Base-by-base conservation (phyloP, 2,888 invertebrate species). In the Orthosia gracilis region DNA sequence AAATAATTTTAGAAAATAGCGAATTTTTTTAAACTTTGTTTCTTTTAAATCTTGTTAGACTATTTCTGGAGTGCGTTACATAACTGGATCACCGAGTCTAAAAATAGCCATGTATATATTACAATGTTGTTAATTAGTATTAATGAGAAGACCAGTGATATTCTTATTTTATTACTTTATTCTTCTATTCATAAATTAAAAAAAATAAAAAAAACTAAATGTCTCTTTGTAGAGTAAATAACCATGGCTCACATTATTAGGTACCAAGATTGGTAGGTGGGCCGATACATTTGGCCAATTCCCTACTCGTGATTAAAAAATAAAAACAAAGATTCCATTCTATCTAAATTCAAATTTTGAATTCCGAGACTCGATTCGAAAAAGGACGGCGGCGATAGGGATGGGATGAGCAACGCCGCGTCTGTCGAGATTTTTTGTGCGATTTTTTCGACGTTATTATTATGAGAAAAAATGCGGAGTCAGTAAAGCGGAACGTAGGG, bases 381-480 rank as follows among this genome's bases (percentile, higher is more conserved):
- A 93, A 93, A 92, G 91, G 90, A 92, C 91, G 88, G 88, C 86
- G 85, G 84, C 90, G 91, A 90, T 95, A 96, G 95, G 94, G 94
- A 94, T 92, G 94, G 93, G 93, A 94, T 91, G 92, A 91, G 90
- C 91, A 91, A 89, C 90, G 89, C 88, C 92, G 91, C 92, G 94
- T 93, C 95, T 95, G 96, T 95, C 94, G 94, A 95, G 95, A 95
- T 95, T 96, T 96, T 96, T 96, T 96, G 94, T 88, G 93, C 94
- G 94, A 95, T 95, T 96, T 96, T 96, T 96, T 96, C 94, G 91
- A 96, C 95, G 94, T 95, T 96, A 96, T 96, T 96, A 96, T 96
- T 96, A 96, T 95, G 95, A 95, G 95, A 95, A 93, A 96, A 96
- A 96, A 96, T 96, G 95, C 95, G 92, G 93, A 96, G 96, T 96